Base-by-base conservation (phyloP, 1,140 invertebrate species). In the Drosophila nannoptera region DNA sequence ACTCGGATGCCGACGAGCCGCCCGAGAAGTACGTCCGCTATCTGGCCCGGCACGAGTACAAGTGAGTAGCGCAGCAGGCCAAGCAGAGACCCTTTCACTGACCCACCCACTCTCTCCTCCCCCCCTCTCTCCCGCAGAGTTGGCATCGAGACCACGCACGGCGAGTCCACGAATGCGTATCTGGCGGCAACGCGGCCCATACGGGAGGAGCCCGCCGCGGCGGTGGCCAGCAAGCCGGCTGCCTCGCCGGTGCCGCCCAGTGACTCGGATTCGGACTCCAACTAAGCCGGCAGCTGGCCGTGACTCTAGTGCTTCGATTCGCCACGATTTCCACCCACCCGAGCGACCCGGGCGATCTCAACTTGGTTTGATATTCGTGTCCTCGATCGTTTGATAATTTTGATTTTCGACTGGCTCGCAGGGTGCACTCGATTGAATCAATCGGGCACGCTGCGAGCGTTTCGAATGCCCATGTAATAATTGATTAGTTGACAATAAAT, bases 11-110 rank as follows among this genome's bases (percentile, higher is more conserved):
- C 52, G 96, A 96, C 69, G 95, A 97, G 83, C 97, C 98, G 8
- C 98, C 98, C 5, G 98, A 99, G 91, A 99, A 99, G 91, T 99
- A 98, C 91, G 98, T 99, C 5, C 92, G 97, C 69, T 98, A 99
- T 90, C 92, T 99, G 61, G 97, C 98, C n/a, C 93, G 97, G 72
- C 97, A 98, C 90, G 96, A 99, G 89, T 99, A 99, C 91, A 95
- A 93, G 95, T 95, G 89, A 91, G 92, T 90, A 29, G 22, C 22
- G 22, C 22, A 22, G 22, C 22, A 22, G 22, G 14, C 4, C 12
- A 2, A 16, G n/a, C n/a, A n/a, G n/a, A n/a, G n/a, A n/a, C n/a
- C n/a, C n/a, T n/a, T n/a, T n/a, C n/a, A n/a, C n/a, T n/a, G n/a
- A n/a, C n/a, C n/a, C n/a, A n/a, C n/a, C 4, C 4, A 11, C n/a